These are phyloP conservation scores for Calcarius lapponicus DNA, from an alignment of 2,797 vertebrate genomes.

Conservation along the genomic window DNA sequence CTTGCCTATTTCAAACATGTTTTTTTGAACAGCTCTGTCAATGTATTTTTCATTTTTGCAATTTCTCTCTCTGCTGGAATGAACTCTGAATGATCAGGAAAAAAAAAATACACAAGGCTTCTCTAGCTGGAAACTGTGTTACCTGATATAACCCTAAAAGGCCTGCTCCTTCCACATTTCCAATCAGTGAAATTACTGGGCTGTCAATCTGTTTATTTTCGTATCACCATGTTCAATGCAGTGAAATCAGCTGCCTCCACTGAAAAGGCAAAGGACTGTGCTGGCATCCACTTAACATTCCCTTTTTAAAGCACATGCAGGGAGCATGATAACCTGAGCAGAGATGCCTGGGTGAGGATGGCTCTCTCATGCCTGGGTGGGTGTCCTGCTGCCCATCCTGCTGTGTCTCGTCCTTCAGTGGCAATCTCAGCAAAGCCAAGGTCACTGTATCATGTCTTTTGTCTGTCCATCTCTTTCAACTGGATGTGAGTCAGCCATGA, in stretches of 20 bases:
- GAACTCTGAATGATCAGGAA: neutral
- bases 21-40: neutral
- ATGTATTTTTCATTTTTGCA: neutral
- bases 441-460: neutral
- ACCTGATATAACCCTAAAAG: constrained; percentile 53
- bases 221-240: neutral
- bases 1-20: neutral
- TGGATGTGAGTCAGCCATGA: neutral
- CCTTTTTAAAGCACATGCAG: neutral
- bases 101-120: neutral
- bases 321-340: neutral
- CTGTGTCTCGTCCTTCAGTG: neutral
- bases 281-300: neutral
- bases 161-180: constrained; percentile 22
- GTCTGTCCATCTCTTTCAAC: neutral
- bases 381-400: neutral
- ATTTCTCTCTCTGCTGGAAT: neutral
- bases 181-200: constrained; percentile 21
- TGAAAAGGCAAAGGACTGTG: neutral
- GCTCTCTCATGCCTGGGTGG: neutral
- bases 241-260: neutral
- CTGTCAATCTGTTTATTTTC: constrained; percentile 53
- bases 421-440: neutral
- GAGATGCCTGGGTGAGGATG: neutral
- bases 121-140: neutral